Percentiles rank a stretch among this genome's conserved stretches.
Evolutionary conservation across 2,797 vertebrate genomes (phyloP).

Genomic region (Propithecus deckenii): DNA sequence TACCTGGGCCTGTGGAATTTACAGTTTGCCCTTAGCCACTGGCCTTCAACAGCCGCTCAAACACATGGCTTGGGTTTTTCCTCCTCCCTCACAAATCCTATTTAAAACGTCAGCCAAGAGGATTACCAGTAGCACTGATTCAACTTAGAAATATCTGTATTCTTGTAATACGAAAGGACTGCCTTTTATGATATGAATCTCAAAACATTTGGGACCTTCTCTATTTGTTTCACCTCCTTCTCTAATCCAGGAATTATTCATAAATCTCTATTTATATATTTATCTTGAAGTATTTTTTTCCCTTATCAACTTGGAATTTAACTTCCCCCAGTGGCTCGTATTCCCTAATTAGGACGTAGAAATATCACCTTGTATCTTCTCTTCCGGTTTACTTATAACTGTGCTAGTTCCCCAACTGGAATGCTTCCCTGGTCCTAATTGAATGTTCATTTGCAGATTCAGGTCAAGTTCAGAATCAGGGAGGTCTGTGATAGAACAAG

Average conservation of each 20-base stretch:
- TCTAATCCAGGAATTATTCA: neutral
- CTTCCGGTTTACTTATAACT: neutral
- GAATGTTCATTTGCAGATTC: conserved; percentile 16
- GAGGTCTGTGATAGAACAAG: neutral
- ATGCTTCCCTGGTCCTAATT: neutral
- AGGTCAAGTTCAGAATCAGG: conserved; percentile 36
- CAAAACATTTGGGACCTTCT: neutral
- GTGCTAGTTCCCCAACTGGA: neutral
- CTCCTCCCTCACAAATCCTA: neutral
- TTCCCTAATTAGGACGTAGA: conserved; percentile 6
- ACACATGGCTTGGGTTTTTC: neutral
- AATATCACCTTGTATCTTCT: neutral
- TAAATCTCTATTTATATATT: neutral
- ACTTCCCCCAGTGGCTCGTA: neutral
- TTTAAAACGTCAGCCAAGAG: neutral
- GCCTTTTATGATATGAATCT: neutral
- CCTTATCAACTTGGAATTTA: neutral
- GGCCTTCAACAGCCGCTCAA: neutral
- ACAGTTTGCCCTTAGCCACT: neutral
- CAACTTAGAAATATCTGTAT: neutral
- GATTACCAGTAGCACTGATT: neutral
- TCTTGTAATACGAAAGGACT: neutral
- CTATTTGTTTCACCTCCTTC: neutral
- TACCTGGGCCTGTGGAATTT: neutral
- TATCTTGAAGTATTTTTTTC: neutral